Evolutionary conservation across 1,140 invertebrate genomes (phyloP), one percentile per base, ranked within the genome.

Genomic region (Phthorimaea operculella): DNA sequence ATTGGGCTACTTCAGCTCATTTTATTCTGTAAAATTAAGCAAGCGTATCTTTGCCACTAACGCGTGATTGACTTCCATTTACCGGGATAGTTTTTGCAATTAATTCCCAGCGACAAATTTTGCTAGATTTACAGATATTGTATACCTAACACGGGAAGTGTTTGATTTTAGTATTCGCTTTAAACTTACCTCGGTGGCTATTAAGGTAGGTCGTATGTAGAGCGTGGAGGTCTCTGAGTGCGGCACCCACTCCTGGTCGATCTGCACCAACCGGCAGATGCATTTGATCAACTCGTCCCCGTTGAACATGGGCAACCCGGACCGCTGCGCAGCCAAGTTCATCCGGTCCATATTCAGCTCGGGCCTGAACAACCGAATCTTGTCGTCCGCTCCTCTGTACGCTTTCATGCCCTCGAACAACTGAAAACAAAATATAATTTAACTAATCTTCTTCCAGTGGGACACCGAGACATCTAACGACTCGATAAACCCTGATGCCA

Each of bases 341-440:
- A 99, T 96, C 62, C 98, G 88, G 56, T 91, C 88, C 94, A 99
- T 97, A 79, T 99, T 99, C 68, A 97, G 85, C 42, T 98, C 92
- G 4, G 98, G 98, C 53, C 98, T 90, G 83, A 99, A 99, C 60
- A 99, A 83, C 63, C 97, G 88, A 53, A 99, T 95, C 87, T 93
- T 94, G 49, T 94, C 94, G 85, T 99, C 97, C 5, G 90, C 87
- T n/a, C 97, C 96, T 72, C 96, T 89, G 77, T 96, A 99, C 0
- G 97, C 97, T 87, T 99, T 99, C 90, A 99, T 91, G 48, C 98
- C 98, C 91, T 99, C 98, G 76, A 99, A 99, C 55, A 99, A 86
- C 96, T 99, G 85, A 87, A 87, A 58, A 64, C 36, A 39, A 39
- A 28, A 28, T 4, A 28, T 28, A 28, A 28, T 28, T 28, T 4